These are phyloP conservation scores for Drosophila nasuta DNA, from an alignment of 1,140 invertebrate species.

Conservation along the genomic window DNA sequence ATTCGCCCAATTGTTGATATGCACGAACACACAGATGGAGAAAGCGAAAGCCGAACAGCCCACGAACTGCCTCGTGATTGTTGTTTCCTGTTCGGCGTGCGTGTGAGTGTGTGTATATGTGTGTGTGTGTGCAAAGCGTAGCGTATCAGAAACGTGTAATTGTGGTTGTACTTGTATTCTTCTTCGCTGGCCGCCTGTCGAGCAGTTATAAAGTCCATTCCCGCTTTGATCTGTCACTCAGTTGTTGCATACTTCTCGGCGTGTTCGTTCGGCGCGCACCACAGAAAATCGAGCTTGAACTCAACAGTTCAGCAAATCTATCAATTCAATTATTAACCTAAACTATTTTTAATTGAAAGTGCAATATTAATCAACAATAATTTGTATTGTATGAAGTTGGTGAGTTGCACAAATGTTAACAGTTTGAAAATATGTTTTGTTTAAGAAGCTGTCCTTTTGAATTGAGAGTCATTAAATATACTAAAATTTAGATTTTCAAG, in stretches of 20 bases:
- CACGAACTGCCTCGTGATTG: conserved; percentile 55
- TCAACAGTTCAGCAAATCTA: neutral
- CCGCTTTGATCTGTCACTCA: conserved; percentile 76
- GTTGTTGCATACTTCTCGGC: conserved; percentile 79
- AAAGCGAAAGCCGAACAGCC: conserved; percentile 28
- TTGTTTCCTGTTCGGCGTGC: conserved; percentile 36
- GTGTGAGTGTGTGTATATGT: conserved; percentile 16
- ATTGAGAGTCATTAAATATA: no score
- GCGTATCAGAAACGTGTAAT: conserved; percentile 26
- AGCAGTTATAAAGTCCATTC: conserved; percentile 68
- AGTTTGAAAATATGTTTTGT: neutral
- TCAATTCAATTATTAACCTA: conserved; percentile 2
- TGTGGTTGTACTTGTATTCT: conserved; percentile 36
- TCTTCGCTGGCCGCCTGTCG: conserved; percentile 36
- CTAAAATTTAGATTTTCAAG: no score
- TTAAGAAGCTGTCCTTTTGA: neutral
- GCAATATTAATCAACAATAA: neutral
- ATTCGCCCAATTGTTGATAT: conserved; percentile 83
- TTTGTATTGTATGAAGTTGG: neutral
- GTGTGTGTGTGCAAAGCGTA: conserved; percentile 30
- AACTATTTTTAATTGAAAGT: conserved; percentile 1
- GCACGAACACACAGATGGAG: conserved; percentile 52
- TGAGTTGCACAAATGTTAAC: neutral
- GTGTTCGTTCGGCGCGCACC: conserved; percentile 56
- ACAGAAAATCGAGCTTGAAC: conserved; percentile 4